Conservation (phyloP, 2,113 vertebrate genomes). For the Thomomys bottae region DNA sequence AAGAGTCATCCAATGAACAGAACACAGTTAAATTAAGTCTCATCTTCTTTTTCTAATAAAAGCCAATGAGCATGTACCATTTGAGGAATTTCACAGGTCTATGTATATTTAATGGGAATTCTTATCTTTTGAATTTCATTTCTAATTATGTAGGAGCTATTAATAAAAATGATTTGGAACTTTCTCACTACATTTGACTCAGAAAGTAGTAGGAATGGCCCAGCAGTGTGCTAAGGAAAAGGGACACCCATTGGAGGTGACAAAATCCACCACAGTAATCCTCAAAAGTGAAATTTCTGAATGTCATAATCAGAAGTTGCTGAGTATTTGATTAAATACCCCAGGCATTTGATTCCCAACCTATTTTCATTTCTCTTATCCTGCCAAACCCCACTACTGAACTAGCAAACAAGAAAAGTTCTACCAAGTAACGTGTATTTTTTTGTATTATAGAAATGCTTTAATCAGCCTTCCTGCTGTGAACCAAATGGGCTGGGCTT, state of each 20-base stretch:
- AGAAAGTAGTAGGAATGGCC: background rate
- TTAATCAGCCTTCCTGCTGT: slow-evolving; percentile 71
- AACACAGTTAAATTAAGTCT: slow-evolving; percentile 5
- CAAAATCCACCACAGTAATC: slow-evolving; percentile 51
- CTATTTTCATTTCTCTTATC: slow-evolving; percentile 24
- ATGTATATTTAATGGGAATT: background rate
- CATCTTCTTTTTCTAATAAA: slow-evolving; percentile 4
- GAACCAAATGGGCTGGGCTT: slow-evolving; percentile 74
- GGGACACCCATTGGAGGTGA: slow-evolving; percentile 25
- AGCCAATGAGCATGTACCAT: background rate
- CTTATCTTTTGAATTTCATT: background rate
- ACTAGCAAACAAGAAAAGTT: slow-evolving; percentile 56
- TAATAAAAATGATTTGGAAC: slow-evolving; percentile 6
- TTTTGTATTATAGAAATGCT: slow-evolving; percentile 57
- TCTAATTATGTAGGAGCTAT: slow-evolving; percentile 6
- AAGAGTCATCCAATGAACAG: slow-evolving; percentile 8
- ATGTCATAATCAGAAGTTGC: slow-evolving; percentile 61
- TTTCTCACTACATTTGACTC: background rate
- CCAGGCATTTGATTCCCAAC: slow-evolving; percentile 57
- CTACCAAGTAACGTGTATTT: slow-evolving; percentile 49
- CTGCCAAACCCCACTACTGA: background rate
- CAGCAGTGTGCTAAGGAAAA: slow-evolving; percentile 2
- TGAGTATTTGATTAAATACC: slow-evolving; percentile 72
- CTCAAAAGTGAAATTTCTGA: slow-evolving; percentile 51
- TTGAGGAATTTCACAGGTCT: background rate